Evolutionary conservation across 2,797 vertebrate species (phyloP), one percentile per base, ranked within the genome.

Genomic region (Tangara arthus): DNA sequence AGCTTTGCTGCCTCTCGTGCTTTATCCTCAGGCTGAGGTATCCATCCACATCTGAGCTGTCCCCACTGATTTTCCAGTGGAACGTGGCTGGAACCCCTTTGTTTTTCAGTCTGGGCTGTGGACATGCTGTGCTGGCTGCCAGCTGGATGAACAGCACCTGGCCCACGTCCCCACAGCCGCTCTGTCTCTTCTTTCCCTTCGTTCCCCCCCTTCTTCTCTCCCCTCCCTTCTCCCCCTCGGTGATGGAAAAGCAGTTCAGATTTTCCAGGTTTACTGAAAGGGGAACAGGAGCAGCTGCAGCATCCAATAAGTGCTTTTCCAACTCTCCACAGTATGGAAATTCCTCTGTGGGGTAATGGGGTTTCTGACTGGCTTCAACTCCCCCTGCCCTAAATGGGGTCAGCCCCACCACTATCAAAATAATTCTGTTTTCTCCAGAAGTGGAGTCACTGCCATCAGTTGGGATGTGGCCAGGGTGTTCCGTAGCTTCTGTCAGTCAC

Each of bases 101-200:
- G 89, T 95, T 97, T 97, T 97, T 94, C 96, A 95, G 96, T 77
- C 96, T 97, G 95, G 94, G 93, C 91, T 96, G 79, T 23, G 91
- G 96, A 97, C 70, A 75, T 52, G 91, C 93, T 85, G 68, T 94
- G 89, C 93, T 9, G 26, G 56, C 82, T 96, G 97, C 98, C 97
- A 97, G 97, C 94, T 97, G 96, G 96, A 83, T 15, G 1, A 49
- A 11, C 34, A 0, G 72, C 80, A 26, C 80, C 86, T 93, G 63
- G 94, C 83, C 35, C 2, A 4, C 22, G 78, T 94, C 94, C 91
- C 60, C 68, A 61, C 81, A 94, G 94, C 94, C 72, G 53, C 63
- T 73, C 61, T 23, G 3, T 82, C 93, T 93, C 81, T 89, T 52
- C 78, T 80, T 49, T 76, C 94, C 79, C 89, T 70, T 84, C 24